These are phyloP conservation scores for Diplodus sargus DNA, from an alignment of 2,797 vertebrate genomes.

Conservation along the genomic window DNA sequence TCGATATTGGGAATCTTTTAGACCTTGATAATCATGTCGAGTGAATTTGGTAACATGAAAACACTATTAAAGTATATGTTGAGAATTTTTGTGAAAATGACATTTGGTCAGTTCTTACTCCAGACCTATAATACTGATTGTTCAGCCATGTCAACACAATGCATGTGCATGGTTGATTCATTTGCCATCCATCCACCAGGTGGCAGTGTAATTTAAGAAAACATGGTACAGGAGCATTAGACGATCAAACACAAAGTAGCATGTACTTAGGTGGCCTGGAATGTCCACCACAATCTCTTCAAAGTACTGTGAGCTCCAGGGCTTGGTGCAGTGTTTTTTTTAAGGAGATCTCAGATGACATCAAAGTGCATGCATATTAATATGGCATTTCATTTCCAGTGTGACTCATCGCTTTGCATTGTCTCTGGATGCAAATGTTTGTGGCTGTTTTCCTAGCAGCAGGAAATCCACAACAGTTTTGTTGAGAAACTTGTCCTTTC, in stretches of 20 bases:
- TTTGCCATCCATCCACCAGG: constrained; percentile 55
- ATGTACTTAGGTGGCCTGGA: constrained; percentile 46
- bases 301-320: constrained; percentile 18
- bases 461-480: not conserved
- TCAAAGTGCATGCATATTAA: constrained; percentile 20
- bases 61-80: too few species aligned
- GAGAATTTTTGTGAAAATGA: not conserved
- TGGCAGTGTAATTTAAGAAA: constrained; percentile 61
- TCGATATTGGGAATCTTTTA: too few species aligned
- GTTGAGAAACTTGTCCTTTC: not conserved
- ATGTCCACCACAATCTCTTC: constrained; percentile 53
- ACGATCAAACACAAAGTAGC: constrained; percentile 45
- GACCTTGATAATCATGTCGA: too few species aligned
- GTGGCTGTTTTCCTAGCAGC: not conserved
- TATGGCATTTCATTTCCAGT: constrained; percentile 4
- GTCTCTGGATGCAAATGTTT: constrained; percentile 4
- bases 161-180: not conserved
- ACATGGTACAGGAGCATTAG: constrained; percentile 3
- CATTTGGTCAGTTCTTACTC: not conserved
- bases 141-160: not conserved
- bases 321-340: constrained; percentile 11
- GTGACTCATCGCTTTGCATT: constrained; percentile 7
- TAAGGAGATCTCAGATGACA: constrained; percentile 18
- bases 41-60: too few species aligned
- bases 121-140: not conserved